Conservation (phyloP, 2,888 invertebrate species). For the Morinoia aosen region DNA sequence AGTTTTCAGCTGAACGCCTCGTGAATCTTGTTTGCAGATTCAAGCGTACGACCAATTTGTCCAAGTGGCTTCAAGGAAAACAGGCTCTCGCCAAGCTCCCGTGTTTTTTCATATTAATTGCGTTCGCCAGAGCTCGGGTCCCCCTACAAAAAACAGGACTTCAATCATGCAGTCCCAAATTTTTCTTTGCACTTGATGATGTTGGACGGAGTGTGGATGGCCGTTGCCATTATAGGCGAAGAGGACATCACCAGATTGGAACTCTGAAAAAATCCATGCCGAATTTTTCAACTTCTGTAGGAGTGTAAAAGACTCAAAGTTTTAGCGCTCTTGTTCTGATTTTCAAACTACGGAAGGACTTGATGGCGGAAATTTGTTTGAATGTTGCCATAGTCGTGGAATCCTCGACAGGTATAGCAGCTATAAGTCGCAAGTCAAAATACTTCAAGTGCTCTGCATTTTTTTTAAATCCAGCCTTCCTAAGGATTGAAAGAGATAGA, state of each 20-base stretch:
- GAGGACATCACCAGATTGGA: not conserved
- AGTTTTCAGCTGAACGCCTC: slow-evolving; percentile 40
- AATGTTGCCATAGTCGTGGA: not conserved
- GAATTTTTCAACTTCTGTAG: not conserved
- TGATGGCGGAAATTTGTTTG: not conserved
- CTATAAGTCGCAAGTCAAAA: not conserved
- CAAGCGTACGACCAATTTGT: slow-evolving; percentile 50
- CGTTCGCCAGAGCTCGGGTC: slow-evolving; percentile 22
- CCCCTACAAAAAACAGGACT: slow-evolving; percentile 12
- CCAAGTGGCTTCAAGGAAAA: slow-evolving; percentile 53
- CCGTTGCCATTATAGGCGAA: not conserved
- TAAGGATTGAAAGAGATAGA: not conserved
- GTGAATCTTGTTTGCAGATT: slow-evolving; percentile 52
- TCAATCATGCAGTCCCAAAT: slow-evolving; percentile 44
- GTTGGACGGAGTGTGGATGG: not conserved
- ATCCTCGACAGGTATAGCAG: not conserved
- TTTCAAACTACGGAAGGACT: not conserved
- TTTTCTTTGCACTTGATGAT: slow-evolving; percentile 45
- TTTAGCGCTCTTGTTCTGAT: not conserved
- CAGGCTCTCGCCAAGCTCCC: slow-evolving; percentile 37
- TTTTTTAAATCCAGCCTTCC: not conserved
- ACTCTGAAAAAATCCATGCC: not conserved
- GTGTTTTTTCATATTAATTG: slow-evolving; percentile 52
- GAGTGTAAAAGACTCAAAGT: not conserved
- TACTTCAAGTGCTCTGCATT: not conserved